Evolutionary conservation across 1,140 invertebrate species (phyloP).

Genomic region (Euwallacea similis): DNA sequence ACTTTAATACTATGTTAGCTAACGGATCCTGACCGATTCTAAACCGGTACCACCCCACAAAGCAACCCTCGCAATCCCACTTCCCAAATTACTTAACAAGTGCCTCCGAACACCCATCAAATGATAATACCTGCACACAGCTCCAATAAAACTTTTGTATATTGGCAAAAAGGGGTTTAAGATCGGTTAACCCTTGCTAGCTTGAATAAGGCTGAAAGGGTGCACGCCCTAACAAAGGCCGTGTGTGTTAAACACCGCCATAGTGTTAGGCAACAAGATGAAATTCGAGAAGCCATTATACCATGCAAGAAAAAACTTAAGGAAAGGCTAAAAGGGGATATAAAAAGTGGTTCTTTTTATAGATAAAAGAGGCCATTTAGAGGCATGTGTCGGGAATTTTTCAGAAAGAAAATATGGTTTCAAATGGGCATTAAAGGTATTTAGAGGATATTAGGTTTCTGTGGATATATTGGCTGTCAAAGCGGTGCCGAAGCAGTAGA

Average conservation of each 20-base stretch:
- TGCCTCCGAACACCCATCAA: slow-evolving; percentile 27
- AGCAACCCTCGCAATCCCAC: not conserved
- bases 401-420: slow-evolving; percentile 16
- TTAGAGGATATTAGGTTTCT: slow-evolving; percentile 25
- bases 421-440: slow-evolving; percentile 22
- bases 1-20: too few species aligned
- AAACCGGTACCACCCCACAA: not conserved
- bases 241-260: slow-evolving; percentile 35
- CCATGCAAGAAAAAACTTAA: slow-evolving; percentile 9
- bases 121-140: slow-evolving; percentile 20
- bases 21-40: too few species aligned
- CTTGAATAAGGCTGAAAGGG: slow-evolving; percentile 20
- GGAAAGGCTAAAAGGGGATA: slow-evolving; percentile 21
- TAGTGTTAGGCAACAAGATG: slow-evolving; percentile 24
- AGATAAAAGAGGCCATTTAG: slow-evolving; percentile 14
- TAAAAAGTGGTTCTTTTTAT: slow-evolving; percentile 21
- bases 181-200: slow-evolving; percentile 22
- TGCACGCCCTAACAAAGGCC: slow-evolving; percentile 21
- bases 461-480: slow-evolving; percentile 29
- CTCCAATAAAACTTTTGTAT: slow-evolving; percentile 21
- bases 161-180: slow-evolving; percentile 20
- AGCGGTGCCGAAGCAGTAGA: slow-evolving; percentile 18
- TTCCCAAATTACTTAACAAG: slow-evolving; percentile 28
- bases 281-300: slow-evolving; percentile 30
- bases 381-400: slow-evolving; percentile 21